Conservation (phyloP, 2,888 invertebrate species). For the Acrocyrtus sp. region DNA sequence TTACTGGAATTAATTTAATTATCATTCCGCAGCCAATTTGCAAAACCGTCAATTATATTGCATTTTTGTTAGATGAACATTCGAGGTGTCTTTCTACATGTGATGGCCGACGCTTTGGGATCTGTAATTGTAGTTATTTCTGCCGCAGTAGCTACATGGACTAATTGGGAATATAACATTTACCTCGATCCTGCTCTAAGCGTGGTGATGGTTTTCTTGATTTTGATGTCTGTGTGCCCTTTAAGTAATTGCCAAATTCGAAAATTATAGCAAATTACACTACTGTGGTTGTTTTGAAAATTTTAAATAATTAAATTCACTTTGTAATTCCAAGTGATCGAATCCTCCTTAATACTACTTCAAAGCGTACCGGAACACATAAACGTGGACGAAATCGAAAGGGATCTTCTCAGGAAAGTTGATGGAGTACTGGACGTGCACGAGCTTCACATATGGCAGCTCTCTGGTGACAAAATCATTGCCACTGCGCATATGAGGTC, state of each 20-base stretch:
- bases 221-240: conserved; percentile 90
- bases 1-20: too few species aligned
- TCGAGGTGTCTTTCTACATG: conserved; percentile 95
- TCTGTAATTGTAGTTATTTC: conserved; percentile 90
- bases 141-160: conserved; percentile 77
- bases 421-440: conserved; percentile 95
- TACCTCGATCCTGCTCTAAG: conserved; percentile 96
- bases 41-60: background rate
- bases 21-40: background rate
- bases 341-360: conserved; percentile 92
- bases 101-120: conserved; percentile 95
- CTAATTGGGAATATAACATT: conserved; percentile 76
- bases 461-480: conserved; percentile 95
- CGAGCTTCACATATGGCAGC: conserved; percentile 93
- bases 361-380: conserved; percentile 99
- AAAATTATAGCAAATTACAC: background rate
- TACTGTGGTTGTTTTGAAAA: background rate
- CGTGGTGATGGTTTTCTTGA: conserved; percentile 85
- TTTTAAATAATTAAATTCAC: background rate
- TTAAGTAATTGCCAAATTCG: conserved; percentile 68
- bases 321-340: conserved; percentile 71
- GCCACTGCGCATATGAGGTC: conserved; percentile 90
- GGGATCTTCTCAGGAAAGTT: conserved; percentile 85
- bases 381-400: too few species aligned
- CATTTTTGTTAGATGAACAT: conserved; percentile 85